Percentiles rank a stretch among this genome's conserved stretches.
These are phyloP conservation scores for Syngnathus acus DNA, from an alignment of 2,797 vertebrate genomes.

Conservation along the genomic window DNA sequence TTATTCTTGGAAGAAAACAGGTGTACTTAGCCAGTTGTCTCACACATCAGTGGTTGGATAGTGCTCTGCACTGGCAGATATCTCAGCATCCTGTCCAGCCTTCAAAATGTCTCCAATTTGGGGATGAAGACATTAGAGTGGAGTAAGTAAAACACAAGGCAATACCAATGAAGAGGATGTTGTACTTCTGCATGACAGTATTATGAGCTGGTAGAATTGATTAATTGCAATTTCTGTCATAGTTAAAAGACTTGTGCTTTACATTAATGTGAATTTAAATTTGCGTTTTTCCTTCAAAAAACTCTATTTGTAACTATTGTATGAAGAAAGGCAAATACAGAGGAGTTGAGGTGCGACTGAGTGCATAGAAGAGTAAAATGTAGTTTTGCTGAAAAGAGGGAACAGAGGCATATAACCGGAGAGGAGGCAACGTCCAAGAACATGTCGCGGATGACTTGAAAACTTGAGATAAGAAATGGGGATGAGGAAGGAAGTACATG, in stretches of 20 bases:
- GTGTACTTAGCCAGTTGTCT: slow-evolving; percentile 4
- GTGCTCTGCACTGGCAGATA: neutral
- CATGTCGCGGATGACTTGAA: neutral
- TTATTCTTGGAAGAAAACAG: slow-evolving; percentile 1
- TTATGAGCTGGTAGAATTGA: neutral
- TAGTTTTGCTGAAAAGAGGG: neutral
- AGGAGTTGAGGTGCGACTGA: neutral
- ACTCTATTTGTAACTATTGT: neutral
- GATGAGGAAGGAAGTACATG: neutral
- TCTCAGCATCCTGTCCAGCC: slow-evolving; percentile 1
- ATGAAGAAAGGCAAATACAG: neutral
- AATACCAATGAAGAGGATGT: neutral
- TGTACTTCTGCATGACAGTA: neutral
- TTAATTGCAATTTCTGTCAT: neutral
- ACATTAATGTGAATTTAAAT: neutral
- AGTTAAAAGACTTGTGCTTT: neutral
- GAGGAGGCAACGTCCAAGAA: neutral
- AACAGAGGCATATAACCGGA: neutral
- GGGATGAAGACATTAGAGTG: neutral
- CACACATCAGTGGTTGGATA: neutral
- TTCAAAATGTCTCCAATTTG: neutral
- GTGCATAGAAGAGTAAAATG: neutral
- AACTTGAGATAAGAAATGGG: neutral
- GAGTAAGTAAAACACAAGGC: neutral
- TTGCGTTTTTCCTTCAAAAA: neutral